Percentiles rank a stretch among this genome's conserved stretches.
phyloP scores from a whole-genome alignment of 2,113 vertebrate genomes.

The Cephalopholis sonnerati region DNA sequence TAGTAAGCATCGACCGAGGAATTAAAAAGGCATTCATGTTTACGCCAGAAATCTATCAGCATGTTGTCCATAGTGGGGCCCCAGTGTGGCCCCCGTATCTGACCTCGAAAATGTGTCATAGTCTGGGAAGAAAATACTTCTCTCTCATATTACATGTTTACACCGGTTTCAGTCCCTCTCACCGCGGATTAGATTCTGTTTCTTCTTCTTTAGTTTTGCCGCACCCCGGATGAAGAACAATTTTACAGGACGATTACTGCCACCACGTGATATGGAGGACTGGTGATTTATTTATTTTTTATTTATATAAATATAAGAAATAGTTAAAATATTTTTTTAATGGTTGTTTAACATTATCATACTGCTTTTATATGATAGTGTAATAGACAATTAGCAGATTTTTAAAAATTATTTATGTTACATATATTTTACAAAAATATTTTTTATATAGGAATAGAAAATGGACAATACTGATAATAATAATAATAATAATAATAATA shows the following conservation, averaged over 20 bases:
- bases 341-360: neutral
- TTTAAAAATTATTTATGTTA: too few species aligned
- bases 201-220: neutral
- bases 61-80: conserved; percentile 43
- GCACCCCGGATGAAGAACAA: neutral
- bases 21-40: conserved; percentile 57
- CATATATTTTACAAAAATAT: too few species aligned
- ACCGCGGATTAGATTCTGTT: neutral
- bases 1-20: conserved; percentile 49
- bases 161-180: neutral
- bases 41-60: conserved; percentile 58
- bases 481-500: neutral
- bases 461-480: neutral
- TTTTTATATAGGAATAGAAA: too few species aligned
- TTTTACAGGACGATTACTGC: conserved; percentile 2
- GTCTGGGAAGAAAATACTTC: neutral
- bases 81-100: conserved; percentile 58
- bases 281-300: neutral
- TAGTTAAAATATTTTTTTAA: neutral
- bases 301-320: neutral
- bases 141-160: neutral
- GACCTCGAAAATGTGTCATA: conserved; percentile 55
- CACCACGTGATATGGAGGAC: conserved; percentile 26
- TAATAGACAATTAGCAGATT: too few species aligned
- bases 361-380: too few species aligned